phyloP scores from a whole-genome alignment of 2,888 invertebrate species.

The Sesia bembeciformis region DNA sequence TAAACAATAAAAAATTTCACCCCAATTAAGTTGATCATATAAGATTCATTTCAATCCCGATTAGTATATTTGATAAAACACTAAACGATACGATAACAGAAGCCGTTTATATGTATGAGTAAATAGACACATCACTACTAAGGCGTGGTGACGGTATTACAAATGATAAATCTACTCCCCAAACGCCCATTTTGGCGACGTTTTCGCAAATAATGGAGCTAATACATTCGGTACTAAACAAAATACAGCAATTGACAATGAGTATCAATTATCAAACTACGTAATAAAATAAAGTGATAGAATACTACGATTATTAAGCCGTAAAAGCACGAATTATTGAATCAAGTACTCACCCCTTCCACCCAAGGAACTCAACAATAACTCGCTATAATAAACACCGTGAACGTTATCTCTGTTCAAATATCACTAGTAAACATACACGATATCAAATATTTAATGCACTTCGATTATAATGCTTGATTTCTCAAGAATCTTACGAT shows the following conservation, averaged over 20 bases:
- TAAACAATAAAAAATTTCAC: no score
- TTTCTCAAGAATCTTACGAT: conserved; percentile 29
- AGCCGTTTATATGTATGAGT: not conserved
- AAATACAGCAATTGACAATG: not conserved
- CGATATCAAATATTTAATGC: conserved; percentile 29
- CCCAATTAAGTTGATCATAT: not conserved
- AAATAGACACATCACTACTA: conserved; percentile 7
- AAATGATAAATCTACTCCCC: conserved; percentile 47
- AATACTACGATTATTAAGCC: conserved; percentile 14
- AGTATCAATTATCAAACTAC: not conserved
- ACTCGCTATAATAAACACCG: conserved; percentile 31
- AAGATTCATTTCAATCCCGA: not conserved
- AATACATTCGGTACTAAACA: not conserved
- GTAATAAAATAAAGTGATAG: not conserved
- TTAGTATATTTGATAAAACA: not conserved
- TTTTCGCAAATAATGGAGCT: conserved; percentile 4
- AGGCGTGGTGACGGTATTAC: conserved; percentile 35
- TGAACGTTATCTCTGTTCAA: conserved; percentile 21
- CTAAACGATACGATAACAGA: not conserved
- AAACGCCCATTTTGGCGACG: conserved; percentile 52
- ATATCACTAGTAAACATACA: conserved; percentile 28
- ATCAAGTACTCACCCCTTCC: conserved; percentile 61
- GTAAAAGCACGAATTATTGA: conserved; percentile 38
- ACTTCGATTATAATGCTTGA: conserved; percentile 32
- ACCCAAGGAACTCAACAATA: conserved; percentile 58